Base-by-base conservation (phyloP, 2,888 invertebrate species). In the Clostera curtula region DNA sequence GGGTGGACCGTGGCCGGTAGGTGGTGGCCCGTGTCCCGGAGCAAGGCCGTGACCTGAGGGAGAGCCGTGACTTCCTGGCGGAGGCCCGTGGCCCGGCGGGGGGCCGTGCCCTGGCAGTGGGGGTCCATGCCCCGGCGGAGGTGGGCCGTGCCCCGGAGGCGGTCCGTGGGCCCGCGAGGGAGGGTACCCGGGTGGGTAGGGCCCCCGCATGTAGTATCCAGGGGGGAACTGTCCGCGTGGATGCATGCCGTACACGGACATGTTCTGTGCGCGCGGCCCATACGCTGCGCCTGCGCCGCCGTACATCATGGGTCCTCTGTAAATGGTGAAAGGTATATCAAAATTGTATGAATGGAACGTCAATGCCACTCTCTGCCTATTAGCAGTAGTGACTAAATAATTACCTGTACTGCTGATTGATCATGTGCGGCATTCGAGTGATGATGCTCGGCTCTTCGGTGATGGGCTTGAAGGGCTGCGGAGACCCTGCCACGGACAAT, bases 401-500 rank as follows among this genome's bases (percentile, higher is more conserved):
- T 12, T 17, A 82, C 84, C 84, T 74, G 56, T 82, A 85, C 34
- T 82, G 79, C 18, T 77, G 83, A 38, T 76, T 77, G 51, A 84
- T 62, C 75, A 84, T 80, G 32, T 85, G 84, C 33, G 84, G 85
- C 84, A 85, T 85, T 18, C 85, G 49, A 0, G 85, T 85, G 42
- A 85, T 85, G 45, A 84, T 66, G 49, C 82, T 82, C 25, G 85
- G 84, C 46, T 83, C 83, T 46, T 85, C 85, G 0, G 72, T 40
- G 21, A 71, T 66, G 2, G 84, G 84, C 38, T 76, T 76, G 64
- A 75, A 85, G 1, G 85, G 85, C 48, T 83, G 83, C 39, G 84
- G 85, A 7, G 85, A 84, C 2, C 85, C 85, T 5, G 85, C 84
- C 43, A 85, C 83, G 10, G 85, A 83, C 40, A 85, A 48, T 10